Evolutionary conservation across 2,888 invertebrate species (phyloP).

Genomic region (Stictocephala bisonia): DNA sequence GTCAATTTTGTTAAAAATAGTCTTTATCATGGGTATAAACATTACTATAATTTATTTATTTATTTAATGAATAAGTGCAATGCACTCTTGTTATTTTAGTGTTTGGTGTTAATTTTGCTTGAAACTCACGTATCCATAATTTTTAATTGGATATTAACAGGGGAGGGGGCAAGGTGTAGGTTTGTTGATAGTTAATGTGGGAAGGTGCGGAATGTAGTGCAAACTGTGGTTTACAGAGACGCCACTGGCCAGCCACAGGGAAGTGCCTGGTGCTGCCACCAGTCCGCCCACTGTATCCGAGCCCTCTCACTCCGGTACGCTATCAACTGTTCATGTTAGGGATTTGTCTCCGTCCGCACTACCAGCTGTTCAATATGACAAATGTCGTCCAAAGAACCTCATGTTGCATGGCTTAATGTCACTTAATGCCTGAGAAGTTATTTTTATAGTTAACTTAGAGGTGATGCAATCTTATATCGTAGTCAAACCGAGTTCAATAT

Average conservation of each 20-base stretch:
- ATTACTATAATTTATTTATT: neutral
- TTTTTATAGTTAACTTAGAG: too few species aligned
- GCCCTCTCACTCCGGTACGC: conserved; percentile 18
- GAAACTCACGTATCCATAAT: neutral
- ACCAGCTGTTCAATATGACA: too few species aligned
- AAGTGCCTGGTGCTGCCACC: conserved; percentile 7
- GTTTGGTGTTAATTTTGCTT: neutral
- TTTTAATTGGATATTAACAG: neutral
- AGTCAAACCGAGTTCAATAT: too few species aligned
- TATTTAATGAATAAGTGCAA: too few species aligned
- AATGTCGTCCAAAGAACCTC: too few species aligned
- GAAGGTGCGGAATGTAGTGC: conserved; percentile 1
- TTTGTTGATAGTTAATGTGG: conserved; percentile 18
- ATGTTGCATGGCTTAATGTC: too few species aligned
- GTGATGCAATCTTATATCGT: too few species aligned
- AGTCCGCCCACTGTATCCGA: conserved; percentile 33
- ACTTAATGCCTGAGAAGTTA: too few species aligned
- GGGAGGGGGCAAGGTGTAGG: neutral
- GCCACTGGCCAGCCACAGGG: conserved; percentile 29
- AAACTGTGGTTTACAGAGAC: conserved; percentile 41
- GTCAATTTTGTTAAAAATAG: too few species aligned
- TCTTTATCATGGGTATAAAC: neutral
- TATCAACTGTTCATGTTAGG: neutral
- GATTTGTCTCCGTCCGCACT: too few species aligned
- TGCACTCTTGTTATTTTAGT: too few species aligned